These are phyloP conservation scores for Eupsittula cactorum DNA, from an alignment of 2,113 vertebrate genomes.

Conservation along the genomic window DNA sequence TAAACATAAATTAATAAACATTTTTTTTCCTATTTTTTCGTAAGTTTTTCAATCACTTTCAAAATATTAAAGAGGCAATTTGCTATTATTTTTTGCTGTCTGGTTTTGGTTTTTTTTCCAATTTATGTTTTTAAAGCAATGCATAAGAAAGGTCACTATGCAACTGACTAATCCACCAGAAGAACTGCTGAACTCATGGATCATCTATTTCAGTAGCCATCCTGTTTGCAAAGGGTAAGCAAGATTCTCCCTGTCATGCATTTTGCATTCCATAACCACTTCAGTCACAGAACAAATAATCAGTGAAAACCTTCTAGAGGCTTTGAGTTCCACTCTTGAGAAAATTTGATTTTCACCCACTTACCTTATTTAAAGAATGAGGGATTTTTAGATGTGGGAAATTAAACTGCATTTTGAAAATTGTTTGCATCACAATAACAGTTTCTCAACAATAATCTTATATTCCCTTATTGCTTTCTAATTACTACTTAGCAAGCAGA, in stretches of 20 bases:
- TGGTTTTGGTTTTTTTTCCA: not conserved
- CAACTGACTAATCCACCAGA: not conserved
- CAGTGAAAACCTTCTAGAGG: not conserved
- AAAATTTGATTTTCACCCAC: not conserved
- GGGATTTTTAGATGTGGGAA: not conserved
- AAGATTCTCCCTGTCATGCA: not conserved
- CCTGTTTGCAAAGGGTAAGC: not conserved
- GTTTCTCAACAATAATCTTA: conserved; percentile 70
- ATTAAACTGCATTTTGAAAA: conserved; percentile 58
- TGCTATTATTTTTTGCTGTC: not conserved
- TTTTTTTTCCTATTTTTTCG: not conserved
- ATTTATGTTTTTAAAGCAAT: not conserved
- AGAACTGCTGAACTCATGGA: not conserved
- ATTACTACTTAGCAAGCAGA: conserved; percentile 83
- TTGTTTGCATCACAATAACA: conserved; percentile 73
- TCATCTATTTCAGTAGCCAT: not conserved
- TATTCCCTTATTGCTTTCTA: conserved; percentile 74
- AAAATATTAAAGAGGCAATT: not conserved
- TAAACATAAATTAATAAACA: not conserved
- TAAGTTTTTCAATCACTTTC: not conserved
- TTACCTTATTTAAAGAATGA: not conserved
- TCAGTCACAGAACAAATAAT: not conserved
- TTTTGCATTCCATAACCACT: not conserved
- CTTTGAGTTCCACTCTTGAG: not conserved
- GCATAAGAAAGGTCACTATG: not conserved